A percentile compares a stretch with the other conserved stretches of the same genome.
Evolutionary conservation across 2,888 invertebrate genomes (phyloP).

Genomic region (Epinotia nisella): DNA sequence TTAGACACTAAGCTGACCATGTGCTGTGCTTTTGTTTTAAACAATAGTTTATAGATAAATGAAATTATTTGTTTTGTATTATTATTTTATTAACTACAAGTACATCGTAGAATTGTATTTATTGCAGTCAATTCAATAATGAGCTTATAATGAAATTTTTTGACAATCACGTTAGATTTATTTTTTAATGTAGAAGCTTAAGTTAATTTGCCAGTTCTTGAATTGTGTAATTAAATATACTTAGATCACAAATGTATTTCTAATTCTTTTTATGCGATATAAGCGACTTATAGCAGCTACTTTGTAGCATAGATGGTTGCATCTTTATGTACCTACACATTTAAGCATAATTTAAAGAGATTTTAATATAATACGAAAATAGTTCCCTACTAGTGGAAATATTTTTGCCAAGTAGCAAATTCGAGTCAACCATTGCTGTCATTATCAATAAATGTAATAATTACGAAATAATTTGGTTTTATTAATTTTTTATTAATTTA

Average conservation of each 20-base stretch:
- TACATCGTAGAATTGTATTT: constrained; percentile 73
- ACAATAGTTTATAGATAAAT: constrained; percentile 79
- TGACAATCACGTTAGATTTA: constrained; percentile 65
- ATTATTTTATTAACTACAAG: constrained; percentile 68
- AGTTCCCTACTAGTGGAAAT: constrained; percentile 83
- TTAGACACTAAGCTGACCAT: constrained; percentile 82
- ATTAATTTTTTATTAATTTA: background rate
- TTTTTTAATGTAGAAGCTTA: constrained; percentile 66
- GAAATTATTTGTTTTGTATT: constrained; percentile 75
- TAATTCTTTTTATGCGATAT: constrained; percentile 72
- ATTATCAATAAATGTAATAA: constrained; percentile 85
- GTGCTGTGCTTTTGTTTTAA: constrained; percentile 85
- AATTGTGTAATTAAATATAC: constrained; percentile 62
- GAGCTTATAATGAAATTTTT: constrained; percentile 71
- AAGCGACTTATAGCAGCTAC: constrained; percentile 72
- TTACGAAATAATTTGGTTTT: constrained; percentile 63
- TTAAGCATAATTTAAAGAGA: constrained; percentile 79
- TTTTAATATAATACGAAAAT: constrained; percentile 81
- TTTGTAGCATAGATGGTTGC: constrained; percentile 78
- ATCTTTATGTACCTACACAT: constrained; percentile 71
- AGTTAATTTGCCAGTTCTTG: constrained; percentile 73
- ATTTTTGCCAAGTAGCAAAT: constrained; percentile 84
- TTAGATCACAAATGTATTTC: constrained; percentile 77
- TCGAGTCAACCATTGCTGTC: constrained; percentile 84
- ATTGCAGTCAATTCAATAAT: constrained; percentile 76